phyloP scores from a whole-genome alignment of 2,113 vertebrate genomes.

The Oriolus oriolus region DNA sequence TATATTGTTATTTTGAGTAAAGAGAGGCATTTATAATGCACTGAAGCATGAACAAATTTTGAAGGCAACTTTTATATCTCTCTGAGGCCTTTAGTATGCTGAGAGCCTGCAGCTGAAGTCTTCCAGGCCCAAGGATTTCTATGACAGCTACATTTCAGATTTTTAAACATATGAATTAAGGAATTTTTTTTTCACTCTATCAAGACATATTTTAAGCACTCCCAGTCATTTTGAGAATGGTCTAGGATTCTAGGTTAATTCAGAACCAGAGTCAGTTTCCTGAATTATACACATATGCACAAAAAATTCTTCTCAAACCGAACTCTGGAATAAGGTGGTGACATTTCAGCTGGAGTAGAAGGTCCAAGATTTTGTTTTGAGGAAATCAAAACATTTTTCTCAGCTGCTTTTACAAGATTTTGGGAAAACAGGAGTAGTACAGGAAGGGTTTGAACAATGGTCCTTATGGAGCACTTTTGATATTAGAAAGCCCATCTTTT shows the following conservation, averaged over 20 bases:
- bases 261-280: background rate
- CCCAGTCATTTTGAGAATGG: background rate
- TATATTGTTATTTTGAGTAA: slow-evolving; percentile 27
- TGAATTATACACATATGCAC: background rate
- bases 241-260: background rate
- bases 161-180: background rate
- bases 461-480: background rate
- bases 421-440: background rate
- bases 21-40: background rate
- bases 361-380: background rate
- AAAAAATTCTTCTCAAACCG: background rate
- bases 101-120: background rate
- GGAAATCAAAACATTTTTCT: background rate
- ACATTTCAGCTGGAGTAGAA: background rate
- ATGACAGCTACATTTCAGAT: background rate
- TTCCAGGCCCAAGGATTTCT: background rate
- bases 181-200: background rate
- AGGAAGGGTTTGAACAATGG: background rate
- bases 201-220: background rate
- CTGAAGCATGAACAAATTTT: background rate
- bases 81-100: background rate
- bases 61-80: background rate
- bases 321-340: background rate
- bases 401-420: background rate
- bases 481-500: background rate